A percentile compares a stretch with the other conserved stretches of the same genome.
These are phyloP conservation scores for Allobates femoralis DNA, from an alignment of 2,797 vertebrate genomes.

Conservation along the genomic window DNA sequence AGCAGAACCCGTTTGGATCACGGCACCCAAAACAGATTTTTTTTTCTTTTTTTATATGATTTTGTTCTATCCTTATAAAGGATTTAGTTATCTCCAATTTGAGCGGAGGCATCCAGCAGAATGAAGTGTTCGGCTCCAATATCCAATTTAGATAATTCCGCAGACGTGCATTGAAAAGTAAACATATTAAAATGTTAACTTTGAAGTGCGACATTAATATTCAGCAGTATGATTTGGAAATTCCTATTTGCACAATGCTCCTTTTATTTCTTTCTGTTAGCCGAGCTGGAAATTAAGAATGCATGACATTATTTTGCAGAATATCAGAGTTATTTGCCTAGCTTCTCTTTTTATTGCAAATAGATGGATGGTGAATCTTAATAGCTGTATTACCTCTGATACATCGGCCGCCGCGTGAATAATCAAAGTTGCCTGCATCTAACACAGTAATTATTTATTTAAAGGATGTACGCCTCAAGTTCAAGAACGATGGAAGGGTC, in stretches of 20 bases:
- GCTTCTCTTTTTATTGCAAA: slow-evolving; percentile 48
- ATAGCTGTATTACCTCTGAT: slow-evolving; percentile 56
- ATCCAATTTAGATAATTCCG: slow-evolving; percentile 62
- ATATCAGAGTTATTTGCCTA: slow-evolving; percentile 56
- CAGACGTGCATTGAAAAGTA: slow-evolving; percentile 56
- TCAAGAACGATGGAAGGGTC: neutral
- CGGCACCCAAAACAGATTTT: neutral
- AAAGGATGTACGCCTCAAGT: slow-evolving; percentile 21
- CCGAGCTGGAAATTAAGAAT: slow-evolving; percentile 60
- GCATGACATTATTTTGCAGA: slow-evolving; percentile 60
- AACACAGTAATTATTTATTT: slow-evolving; percentile 52
- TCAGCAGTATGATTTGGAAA: slow-evolving; percentile 59
- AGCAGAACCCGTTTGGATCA: neutral
- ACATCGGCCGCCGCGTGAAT: slow-evolving; percentile 43
- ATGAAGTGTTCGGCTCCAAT: slow-evolving; percentile 50
- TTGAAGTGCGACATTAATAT: slow-evolving; percentile 63
- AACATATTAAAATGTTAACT: slow-evolving; percentile 62
- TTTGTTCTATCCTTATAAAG: slow-evolving; percentile 5
- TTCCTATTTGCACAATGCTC: slow-evolving; percentile 61
- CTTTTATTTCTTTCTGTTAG: slow-evolving; percentile 54
- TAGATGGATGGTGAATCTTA: slow-evolving; percentile 60
- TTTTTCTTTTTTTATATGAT: neutral
- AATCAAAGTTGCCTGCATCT: slow-evolving; percentile 43
- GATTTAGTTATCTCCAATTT: slow-evolving; percentile 43
- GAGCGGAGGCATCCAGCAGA: slow-evolving; percentile 23